phyloP scores from a whole-genome alignment of 2,797 vertebrate species.

The Staurois parvus region DNA sequence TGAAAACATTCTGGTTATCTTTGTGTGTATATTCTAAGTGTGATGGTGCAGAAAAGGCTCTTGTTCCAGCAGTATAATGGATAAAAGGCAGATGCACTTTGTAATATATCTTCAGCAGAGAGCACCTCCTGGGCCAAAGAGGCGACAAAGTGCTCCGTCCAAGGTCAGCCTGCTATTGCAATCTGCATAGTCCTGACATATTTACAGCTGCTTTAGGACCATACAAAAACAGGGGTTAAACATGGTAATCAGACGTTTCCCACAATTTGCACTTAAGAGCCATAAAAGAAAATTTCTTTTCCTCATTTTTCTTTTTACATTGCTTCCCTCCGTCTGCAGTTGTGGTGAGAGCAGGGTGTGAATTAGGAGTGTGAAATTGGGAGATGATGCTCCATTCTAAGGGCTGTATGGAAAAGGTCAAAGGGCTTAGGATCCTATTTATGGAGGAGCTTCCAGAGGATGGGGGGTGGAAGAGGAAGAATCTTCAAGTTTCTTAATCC shows the following conservation, averaged over 20 bases:
- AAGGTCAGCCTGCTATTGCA: constrained; percentile 1
- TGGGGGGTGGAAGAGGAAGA: not conserved
- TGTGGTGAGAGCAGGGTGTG: not conserved
- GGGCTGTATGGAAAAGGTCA: not conserved
- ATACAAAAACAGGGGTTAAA: not conserved
- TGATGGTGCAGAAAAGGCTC: too few species aligned
- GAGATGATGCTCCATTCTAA: constrained; percentile 2
- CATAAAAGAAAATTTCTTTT: not conserved
- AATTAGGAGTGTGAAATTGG: constrained; percentile 51
- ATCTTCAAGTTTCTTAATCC: constrained; percentile 15
- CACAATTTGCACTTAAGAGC: not conserved
- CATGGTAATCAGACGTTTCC: not conserved
- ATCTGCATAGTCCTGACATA: not conserved
- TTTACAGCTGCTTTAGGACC: not conserved
- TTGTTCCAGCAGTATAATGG: not conserved
- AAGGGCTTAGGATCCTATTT: constrained; percentile 33
- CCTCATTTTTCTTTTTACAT: not conserved
- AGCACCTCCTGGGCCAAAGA: not conserved
- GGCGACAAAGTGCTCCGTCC: not conserved
- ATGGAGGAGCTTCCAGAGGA: constrained; percentile 8
- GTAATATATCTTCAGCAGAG: not conserved
- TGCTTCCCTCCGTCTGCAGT: not conserved
- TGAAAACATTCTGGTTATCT: too few species aligned
- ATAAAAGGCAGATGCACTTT: not conserved
- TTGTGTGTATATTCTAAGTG: too few species aligned